phyloP scores from a whole-genome alignment of 2,113 vertebrate genomes.

The Pluvianellus socialis region DNA sequence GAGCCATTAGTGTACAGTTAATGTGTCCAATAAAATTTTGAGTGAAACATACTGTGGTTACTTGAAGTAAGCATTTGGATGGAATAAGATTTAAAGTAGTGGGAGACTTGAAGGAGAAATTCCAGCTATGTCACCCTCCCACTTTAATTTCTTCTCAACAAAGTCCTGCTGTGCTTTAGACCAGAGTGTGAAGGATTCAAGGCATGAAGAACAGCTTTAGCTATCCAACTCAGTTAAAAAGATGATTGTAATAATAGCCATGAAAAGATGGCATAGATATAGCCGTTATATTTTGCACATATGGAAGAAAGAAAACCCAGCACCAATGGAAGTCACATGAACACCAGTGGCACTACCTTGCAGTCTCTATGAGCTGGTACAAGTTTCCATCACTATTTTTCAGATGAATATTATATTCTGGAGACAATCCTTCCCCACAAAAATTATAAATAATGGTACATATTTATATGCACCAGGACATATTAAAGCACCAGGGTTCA shows the following conservation, averaged over 20 bases:
- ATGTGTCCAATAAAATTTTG: conserved; percentile 22
- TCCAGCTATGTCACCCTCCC: conserved; percentile 43
- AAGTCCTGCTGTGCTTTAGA: conserved; percentile 43
- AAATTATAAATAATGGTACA: background rate
- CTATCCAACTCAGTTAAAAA: background rate
- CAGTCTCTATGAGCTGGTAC: background rate
- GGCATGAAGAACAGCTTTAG: background rate
- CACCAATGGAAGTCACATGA: background rate
- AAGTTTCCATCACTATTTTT: background rate
- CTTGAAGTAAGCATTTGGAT: conserved; percentile 25
- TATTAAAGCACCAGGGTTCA: background rate
- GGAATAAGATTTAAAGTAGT: background rate
- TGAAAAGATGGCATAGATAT: background rate
- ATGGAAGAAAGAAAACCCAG: background rate
- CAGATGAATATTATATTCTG: background rate
- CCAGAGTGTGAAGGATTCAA: background rate
- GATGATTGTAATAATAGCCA: background rate
- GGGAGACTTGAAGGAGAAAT: conserved; percentile 57
- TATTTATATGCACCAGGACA: background rate
- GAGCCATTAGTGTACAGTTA: conserved; percentile 33
- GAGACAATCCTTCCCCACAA: background rate
- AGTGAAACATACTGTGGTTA: background rate
- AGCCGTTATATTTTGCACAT: background rate
- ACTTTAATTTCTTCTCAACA: conserved; percentile 50
- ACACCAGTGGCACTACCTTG: background rate